These are phyloP conservation scores for Cottus gobio DNA, from an alignment of 2,113 vertebrate genomes.

Conservation along the genomic window DNA sequence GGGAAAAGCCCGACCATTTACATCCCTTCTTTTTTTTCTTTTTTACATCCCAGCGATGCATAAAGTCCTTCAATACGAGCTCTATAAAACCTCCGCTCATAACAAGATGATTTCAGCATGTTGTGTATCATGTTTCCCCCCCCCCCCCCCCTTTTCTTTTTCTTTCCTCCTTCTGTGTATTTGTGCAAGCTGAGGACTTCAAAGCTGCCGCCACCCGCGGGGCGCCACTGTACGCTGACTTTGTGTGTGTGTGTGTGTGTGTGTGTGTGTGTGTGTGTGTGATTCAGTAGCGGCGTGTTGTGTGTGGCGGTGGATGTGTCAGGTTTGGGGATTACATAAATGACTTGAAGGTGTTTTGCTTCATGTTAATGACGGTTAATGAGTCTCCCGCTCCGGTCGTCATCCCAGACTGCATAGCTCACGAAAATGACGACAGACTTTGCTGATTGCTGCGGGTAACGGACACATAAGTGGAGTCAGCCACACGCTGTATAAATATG, in stretches of 20 bases:
- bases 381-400: slow-evolving; percentile 41
- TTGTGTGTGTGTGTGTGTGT: slow-evolving; percentile 20
- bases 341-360: neutral
- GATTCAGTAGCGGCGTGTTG: neutral
- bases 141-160: neutral
- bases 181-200: slow-evolving; percentile 56
- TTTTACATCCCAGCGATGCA: slow-evolving; percentile 22
- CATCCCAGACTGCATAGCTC: slow-evolving; percentile 20
- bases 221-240: slow-evolving; percentile 41
- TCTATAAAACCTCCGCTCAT: neutral
- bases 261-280: slow-evolving; percentile 3
- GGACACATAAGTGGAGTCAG: slow-evolving; percentile 13
- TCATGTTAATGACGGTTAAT: slow-evolving; percentile 11
- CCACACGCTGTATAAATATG: slow-evolving; percentile 4
- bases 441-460: slow-evolving; percentile 20
- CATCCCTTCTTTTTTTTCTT: neutral
- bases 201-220: slow-evolving; percentile 47
- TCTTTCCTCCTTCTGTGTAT: slow-evolving; percentile 10
- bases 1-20: slow-evolving; percentile 33
- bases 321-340: slow-evolving; percentile 7
- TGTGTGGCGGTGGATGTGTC: slow-evolving; percentile 1
- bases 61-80: slow-evolving; percentile 7
- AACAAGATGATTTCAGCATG: slow-evolving; percentile 24
- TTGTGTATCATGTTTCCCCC: slow-evolving; percentile 21
- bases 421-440: slow-evolving; percentile 22